Evolutionary conservation across 2,113 vertebrate genomes (phyloP).

Genomic region (Dasyurus viverrinus): DNA sequence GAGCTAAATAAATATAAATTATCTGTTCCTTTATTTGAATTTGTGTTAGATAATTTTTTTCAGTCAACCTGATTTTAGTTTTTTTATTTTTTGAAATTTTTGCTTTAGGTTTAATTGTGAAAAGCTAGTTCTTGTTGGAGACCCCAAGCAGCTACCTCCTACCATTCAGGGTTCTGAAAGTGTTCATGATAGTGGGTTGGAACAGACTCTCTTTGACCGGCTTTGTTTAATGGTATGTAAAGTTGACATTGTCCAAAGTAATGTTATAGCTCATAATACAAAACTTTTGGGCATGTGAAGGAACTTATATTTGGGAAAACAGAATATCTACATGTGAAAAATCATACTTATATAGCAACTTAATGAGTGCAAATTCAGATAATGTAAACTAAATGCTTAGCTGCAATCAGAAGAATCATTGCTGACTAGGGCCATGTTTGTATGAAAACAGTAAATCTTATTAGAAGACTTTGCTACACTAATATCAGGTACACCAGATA

Average conservation of each 20-base stretch:
- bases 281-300: neutral
- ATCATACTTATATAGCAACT: neutral
- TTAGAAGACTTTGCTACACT: too few relatives aligned
- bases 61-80: neutral
- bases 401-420: neutral
- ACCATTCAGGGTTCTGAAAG: constrained; percentile 88
- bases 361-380: neutral
- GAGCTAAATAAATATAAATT: neutral
- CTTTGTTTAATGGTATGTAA: constrained; percentile 86
- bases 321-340: neutral
- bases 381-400: neutral
- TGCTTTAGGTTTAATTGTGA: constrained; percentile 86
- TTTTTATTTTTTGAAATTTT: constrained; percentile 22
- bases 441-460: neutral
- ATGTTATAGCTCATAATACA: neutral
- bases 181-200: constrained; percentile 82
- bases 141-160: constrained; percentile 87
- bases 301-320: neutral
- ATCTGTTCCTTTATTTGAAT: neutral
- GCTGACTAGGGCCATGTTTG: neutral
- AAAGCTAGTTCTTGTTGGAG: constrained; percentile 88
- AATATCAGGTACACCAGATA: too few relatives aligned
- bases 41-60: neutral
- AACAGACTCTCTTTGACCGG: constrained; percentile 88
- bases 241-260: neutral